Percentiles rank a stretch among this genome's conserved stretches.
These are phyloP conservation scores for Menidia menidia DNA, from an alignment of 2,797 vertebrate species.

Conservation along the genomic window DNA sequence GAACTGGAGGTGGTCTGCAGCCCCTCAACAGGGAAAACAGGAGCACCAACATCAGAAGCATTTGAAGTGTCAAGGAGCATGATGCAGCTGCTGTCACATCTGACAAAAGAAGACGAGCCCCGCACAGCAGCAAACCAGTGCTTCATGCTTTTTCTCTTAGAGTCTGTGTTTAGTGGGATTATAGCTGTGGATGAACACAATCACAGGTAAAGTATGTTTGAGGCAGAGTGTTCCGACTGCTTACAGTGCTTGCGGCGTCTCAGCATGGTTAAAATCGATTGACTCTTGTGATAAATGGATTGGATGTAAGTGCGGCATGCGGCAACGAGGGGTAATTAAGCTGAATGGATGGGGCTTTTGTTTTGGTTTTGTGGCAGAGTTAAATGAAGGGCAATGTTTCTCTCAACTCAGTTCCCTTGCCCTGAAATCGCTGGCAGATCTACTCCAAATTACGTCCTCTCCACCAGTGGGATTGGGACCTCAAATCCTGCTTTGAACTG, in stretches of 20 bases:
- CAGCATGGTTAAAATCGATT: conserved; percentile 22
- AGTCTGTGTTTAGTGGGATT: conserved; percentile 6
- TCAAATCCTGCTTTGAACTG: conserved; percentile 53
- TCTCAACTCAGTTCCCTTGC: conserved; percentile 46
- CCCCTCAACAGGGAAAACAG: neutral
- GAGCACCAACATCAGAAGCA: neutral
- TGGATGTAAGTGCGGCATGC: conserved; percentile 59
- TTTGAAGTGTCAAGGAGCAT: neutral
- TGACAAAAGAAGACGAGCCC: neutral
- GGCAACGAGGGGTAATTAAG: conserved; percentile 64
- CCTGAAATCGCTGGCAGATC: conserved; percentile 45
- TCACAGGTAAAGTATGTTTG: neutral
- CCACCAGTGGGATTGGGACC: conserved; percentile 21
- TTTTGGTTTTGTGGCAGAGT: conserved; percentile 65
- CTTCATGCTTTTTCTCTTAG: conserved; percentile 6
- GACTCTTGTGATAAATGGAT: conserved; percentile 66
- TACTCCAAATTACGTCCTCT: conserved; percentile 46
- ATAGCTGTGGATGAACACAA: neutral
- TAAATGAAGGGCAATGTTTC: conserved; percentile 69
- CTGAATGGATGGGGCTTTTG: conserved; percentile 70
- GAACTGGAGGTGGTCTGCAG: conserved; percentile 2
- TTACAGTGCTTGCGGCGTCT: conserved; percentile 22
- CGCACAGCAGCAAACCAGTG: neutral
- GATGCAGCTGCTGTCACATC: neutral
- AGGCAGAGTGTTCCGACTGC: conserved; percentile 5